These are phyloP conservation scores for Dendropsophus ebraccatus DNA, from an alignment of 2,113 vertebrate genomes.

Conservation along the genomic window DNA sequence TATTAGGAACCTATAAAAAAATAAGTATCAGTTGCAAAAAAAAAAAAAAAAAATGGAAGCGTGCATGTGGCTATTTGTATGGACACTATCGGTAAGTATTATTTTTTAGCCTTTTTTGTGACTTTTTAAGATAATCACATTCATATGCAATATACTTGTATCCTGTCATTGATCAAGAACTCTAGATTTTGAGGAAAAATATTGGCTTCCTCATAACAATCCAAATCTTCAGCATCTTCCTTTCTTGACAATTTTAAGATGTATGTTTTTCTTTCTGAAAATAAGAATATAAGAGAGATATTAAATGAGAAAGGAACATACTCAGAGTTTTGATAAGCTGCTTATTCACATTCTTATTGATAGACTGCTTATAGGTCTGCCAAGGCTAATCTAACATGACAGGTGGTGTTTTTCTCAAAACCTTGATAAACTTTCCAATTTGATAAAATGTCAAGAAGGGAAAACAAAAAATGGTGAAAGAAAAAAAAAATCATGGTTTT, in stretches of 20 bases:
- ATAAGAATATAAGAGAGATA: neutral
- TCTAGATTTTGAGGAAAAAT: neutral
- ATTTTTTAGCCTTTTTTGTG: too few relatives aligned
- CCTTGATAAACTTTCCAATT: neutral
- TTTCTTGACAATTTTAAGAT: slow-evolving; percentile 14
- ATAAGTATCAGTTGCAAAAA: neutral
- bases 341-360: slow-evolving; percentile 3
- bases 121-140: too few relatives aligned
- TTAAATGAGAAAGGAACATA: neutral
- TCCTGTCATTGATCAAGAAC: neutral
- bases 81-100: too few relatives aligned
- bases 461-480: too few relatives aligned
- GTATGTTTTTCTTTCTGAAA: slow-evolving; percentile 33
- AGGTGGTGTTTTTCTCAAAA: slow-evolving; percentile 23
- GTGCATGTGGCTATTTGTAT: too few relatives aligned
- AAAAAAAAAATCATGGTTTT: too few relatives aligned
- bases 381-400: neutral
- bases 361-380: neutral
- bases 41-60: too few relatives aligned
- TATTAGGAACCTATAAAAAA: neutral
- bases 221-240: slow-evolving; percentile 29
- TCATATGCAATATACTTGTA: neutral
- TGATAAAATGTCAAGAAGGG: too few relatives aligned
- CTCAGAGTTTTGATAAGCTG: neutral
- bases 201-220: neutral